Percentiles rank a stretch among this genome's conserved stretches.
Conservation (phyloP, 2,113 vertebrate genomes). For the Caranx ignobilis region DNA sequence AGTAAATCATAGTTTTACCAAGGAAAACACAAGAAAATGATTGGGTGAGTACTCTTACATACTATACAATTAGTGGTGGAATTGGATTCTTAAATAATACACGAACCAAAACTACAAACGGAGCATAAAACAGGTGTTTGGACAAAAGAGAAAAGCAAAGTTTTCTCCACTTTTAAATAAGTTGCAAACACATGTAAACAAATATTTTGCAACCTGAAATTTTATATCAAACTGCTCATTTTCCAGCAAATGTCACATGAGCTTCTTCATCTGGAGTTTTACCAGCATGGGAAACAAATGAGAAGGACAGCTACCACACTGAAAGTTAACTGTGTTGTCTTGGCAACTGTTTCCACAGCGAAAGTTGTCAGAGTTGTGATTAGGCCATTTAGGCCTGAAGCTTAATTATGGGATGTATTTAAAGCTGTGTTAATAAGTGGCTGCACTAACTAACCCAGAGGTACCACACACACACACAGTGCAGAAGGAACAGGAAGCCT, state of each 20-base stretch:
- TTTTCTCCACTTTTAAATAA: slow-evolving; percentile 2
- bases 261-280: neutral
- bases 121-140: slow-evolving; percentile 39
- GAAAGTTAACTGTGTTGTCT: slow-evolving; percentile 24
- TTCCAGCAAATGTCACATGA: neutral
- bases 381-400: slow-evolving; percentile 75
- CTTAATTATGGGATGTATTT: slow-evolving; percentile 83
- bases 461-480: slow-evolving; percentile 6
- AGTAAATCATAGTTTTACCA: slow-evolving; percentile 50
- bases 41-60: slow-evolving; percentile 5
- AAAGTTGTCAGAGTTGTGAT: slow-evolving; percentile 74
- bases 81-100: slow-evolving; percentile 57
- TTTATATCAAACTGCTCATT: neutral
- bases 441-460: slow-evolving; percentile 42
- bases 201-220: neutral
- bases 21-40: slow-evolving; percentile 38
- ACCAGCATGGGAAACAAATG: slow-evolving; percentile 49
- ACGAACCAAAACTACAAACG: slow-evolving; percentile 23
- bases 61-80: slow-evolving; percentile 62
- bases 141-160: slow-evolving; percentile 5
- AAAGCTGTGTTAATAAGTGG: slow-evolving; percentile 77
- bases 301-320: slow-evolving; percentile 19
- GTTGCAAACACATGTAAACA: neutral
- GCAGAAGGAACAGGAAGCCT: slow-evolving; percentile 54
- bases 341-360: slow-evolving; percentile 73